These are phyloP conservation scores for Eriocheir sinensis DNA, from an alignment of 1,140 invertebrate genomes.

Conservation along the genomic window DNA sequence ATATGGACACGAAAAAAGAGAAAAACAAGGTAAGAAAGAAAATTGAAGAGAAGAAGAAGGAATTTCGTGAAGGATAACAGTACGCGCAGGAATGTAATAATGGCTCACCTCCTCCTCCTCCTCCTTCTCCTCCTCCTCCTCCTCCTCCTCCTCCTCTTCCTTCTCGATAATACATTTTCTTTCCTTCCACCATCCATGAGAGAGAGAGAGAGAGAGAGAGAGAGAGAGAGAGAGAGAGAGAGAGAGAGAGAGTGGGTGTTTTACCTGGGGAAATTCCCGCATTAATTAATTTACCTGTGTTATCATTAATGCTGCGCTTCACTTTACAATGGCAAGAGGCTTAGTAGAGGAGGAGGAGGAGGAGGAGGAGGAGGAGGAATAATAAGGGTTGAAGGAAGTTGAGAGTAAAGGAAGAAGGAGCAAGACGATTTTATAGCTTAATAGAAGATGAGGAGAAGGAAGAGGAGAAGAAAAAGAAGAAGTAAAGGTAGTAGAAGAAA, in stretches of 20 bases:
- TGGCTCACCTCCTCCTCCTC: background rate
- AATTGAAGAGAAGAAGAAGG: too few relatives aligned
- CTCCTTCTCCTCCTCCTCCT: slow-evolving; percentile 31
- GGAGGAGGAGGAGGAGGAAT: background rate
- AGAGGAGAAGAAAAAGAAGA: background rate
- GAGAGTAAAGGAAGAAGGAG: background rate
- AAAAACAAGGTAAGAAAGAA: too few relatives aligned
- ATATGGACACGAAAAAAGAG: too few relatives aligned
- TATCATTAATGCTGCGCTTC: background rate
- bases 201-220: too few relatives aligned
- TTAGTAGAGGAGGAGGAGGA: slow-evolving; percentile 1
- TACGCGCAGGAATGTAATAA: too few relatives aligned
- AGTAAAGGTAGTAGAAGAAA: background rate
- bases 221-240: too few relatives aligned
- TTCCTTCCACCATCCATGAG: too few relatives aligned
- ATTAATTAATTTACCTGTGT: background rate
- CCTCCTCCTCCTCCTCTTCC: background rate
- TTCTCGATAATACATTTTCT: too few relatives aligned
- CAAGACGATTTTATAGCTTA: background rate
- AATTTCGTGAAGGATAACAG: too few relatives aligned
- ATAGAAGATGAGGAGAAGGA: background rate
- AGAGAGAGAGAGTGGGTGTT: too few relatives aligned
- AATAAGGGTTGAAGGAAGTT: background rate
- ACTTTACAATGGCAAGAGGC: background rate
- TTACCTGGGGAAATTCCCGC: background rate